phyloP scores from a whole-genome alignment of 2,113 vertebrate species.

The Macroglossus sobrinus region DNA sequence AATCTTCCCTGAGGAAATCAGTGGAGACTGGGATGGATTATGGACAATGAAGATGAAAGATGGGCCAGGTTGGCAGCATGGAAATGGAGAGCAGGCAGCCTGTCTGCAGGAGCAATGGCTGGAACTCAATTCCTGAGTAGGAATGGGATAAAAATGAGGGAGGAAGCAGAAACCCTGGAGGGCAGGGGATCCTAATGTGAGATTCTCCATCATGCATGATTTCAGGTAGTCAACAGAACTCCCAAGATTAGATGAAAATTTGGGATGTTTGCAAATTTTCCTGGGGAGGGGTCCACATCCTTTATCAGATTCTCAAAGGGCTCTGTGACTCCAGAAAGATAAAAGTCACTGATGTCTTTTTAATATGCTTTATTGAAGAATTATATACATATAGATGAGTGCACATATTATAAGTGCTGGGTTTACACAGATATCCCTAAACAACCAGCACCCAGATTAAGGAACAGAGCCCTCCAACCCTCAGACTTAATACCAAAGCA shows the following conservation, averaged over 20 bases:
- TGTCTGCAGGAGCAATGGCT: neutral
- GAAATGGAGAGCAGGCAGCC: neutral
- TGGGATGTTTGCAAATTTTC: neutral
- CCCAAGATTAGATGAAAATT: neutral
- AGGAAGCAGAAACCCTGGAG: neutral
- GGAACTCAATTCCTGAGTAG: neutral
- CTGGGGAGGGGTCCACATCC: neutral
- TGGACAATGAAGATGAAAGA: neutral
- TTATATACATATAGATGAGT: neutral
- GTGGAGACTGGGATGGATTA: neutral
- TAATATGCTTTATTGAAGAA: neutral
- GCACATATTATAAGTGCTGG: neutral
- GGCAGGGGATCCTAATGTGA: neutral
- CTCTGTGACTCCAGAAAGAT: neutral
- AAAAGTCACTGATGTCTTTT: neutral
- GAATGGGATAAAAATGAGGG: neutral
- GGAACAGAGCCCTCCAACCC: neutral
- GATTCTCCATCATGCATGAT: neutral
- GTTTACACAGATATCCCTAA: neutral
- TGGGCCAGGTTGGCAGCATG: neutral
- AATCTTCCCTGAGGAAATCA: neutral
- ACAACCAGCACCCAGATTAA: neutral
- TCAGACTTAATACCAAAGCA: too few relatives aligned
- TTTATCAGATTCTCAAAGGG: neutral
- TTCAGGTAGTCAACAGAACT: neutral